phyloP scores from a whole-genome alignment of 2,113 vertebrate species.

The Perca schrenkii region DNA sequence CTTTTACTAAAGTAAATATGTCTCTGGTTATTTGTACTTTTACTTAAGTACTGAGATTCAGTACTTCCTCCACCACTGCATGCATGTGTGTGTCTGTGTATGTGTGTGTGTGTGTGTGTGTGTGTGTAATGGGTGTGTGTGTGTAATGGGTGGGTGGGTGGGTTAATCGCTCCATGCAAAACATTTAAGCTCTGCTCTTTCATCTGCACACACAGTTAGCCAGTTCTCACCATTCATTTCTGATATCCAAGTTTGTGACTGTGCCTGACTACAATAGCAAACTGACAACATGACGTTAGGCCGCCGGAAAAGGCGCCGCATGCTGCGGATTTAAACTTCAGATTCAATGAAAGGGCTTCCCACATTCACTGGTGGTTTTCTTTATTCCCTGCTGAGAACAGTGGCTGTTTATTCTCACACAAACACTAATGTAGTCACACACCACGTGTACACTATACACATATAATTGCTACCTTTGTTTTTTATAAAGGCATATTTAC shows the following conservation, averaged over 20 bases:
- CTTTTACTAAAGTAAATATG: too few species aligned
- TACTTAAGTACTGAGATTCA: too few species aligned
- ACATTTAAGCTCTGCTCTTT: slow-evolving; percentile 73
- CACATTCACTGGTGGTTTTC: slow-evolving; percentile 54
- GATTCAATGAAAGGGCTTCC: slow-evolving; percentile 68
- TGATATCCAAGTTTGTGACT: slow-evolving; percentile 68
- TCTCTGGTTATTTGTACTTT: too few species aligned
- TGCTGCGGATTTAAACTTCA: slow-evolving; percentile 73
- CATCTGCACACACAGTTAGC: slow-evolving; percentile 74
- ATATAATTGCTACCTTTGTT: slow-evolving; percentile 24
- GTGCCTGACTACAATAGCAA: slow-evolving; percentile 66
- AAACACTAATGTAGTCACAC: slow-evolving; percentile 27
- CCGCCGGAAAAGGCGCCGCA: slow-evolving; percentile 51
- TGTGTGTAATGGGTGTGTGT: background rate
- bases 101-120: background rate
- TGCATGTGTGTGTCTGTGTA: background rate
- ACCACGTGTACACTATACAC: slow-evolving; percentile 7
- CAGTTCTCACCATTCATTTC: slow-evolving; percentile 67
- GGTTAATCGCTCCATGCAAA: slow-evolving; percentile 73
- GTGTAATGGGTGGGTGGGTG: background rate
- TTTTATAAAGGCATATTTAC: slow-evolving; percentile 19
- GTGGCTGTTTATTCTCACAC: slow-evolving; percentile 51
- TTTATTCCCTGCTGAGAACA: slow-evolving; percentile 62
- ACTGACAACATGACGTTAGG: slow-evolving; percentile 70
- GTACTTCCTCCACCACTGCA: too few species aligned